A percentile compares a stretch with the other conserved stretches of the same genome.
phyloP scores from a whole-genome alignment of 2,888 invertebrate species.

The Dasypolia templi region DNA sequence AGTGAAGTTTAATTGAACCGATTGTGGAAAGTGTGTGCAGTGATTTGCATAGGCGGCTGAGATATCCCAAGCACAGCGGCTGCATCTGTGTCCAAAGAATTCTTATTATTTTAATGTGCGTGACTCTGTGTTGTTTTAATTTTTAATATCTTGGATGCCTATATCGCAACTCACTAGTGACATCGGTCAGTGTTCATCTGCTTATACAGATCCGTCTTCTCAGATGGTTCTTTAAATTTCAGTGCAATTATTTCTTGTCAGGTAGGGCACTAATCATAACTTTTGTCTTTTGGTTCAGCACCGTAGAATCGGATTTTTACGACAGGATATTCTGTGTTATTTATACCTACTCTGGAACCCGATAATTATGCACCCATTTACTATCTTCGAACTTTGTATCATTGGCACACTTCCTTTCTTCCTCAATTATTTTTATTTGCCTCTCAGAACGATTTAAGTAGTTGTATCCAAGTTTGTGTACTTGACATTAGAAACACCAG shows the following conservation, averaged over 20 bases:
- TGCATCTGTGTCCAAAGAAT: conserved; percentile 6
- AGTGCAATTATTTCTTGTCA: background rate
- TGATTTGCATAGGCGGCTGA: conserved; percentile 7
- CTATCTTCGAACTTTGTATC: background rate
- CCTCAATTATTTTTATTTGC: background rate
- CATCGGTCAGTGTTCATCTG: conserved; percentile 1
- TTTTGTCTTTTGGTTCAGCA: background rate
- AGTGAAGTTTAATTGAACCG: conserved; percentile 53
- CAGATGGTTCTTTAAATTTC: too few species aligned
- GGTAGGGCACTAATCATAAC: background rate
- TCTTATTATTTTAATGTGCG: background rate
- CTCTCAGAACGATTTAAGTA: background rate
- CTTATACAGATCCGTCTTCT: background rate
- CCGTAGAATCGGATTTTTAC: background rate
- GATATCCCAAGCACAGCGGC: background rate
- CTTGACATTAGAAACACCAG: conserved; percentile 27
- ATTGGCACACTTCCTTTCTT: background rate
- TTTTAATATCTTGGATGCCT: conserved; percentile 8
- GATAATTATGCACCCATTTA: background rate
- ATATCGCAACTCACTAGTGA: background rate
- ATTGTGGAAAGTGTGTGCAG: conserved; percentile 47
- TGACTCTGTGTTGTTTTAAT: conserved; percentile 14
- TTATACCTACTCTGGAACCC: conserved; percentile 7
- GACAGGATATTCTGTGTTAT: background rate
- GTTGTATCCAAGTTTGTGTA: background rate